Evolutionary conservation across 2,113 vertebrate species (phyloP).

Genomic region (Corythaeola cristata): DNA sequence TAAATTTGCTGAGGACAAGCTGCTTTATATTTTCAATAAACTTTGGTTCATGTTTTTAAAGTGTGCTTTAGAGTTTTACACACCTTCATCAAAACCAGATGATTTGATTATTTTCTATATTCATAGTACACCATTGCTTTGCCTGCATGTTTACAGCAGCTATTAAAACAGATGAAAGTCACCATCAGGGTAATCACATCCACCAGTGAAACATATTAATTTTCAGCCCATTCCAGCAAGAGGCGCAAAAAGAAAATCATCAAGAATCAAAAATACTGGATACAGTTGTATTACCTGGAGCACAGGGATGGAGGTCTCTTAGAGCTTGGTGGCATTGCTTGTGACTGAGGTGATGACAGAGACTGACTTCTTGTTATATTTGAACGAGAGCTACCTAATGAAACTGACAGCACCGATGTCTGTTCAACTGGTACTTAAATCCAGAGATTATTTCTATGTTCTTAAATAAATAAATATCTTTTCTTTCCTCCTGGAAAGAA

Average conservation of each 20-base stretch:
- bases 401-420: neutral
- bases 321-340: neutral
- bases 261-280: neutral
- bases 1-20: conserved; percentile 35
- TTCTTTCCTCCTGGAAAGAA: neutral
- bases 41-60: conserved; percentile 32
- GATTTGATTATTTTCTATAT: conserved; percentile 39
- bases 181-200: neutral
- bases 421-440: neutral
- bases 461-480: neutral
- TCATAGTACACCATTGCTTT: neutral
- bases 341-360: neutral
- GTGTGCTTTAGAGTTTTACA: conserved; percentile 33
- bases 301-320: neutral
- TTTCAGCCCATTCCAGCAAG: neutral
- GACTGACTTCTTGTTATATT: neutral
- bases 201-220: conserved; percentile 22
- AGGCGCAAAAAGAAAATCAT: neutral
- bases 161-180: conserved; percentile 53
- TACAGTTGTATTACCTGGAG: neutral
- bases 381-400: neutral
- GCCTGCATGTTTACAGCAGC: conserved; percentile 39
- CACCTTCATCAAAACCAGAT: conserved; percentile 48
- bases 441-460: neutral
- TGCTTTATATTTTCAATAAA: conserved; percentile 53